Evolutionary conservation across 2,888 invertebrate genomes (phyloP), one percentile per base, ranked within the genome.

Genomic region (Drosophila barbarae): DNA sequence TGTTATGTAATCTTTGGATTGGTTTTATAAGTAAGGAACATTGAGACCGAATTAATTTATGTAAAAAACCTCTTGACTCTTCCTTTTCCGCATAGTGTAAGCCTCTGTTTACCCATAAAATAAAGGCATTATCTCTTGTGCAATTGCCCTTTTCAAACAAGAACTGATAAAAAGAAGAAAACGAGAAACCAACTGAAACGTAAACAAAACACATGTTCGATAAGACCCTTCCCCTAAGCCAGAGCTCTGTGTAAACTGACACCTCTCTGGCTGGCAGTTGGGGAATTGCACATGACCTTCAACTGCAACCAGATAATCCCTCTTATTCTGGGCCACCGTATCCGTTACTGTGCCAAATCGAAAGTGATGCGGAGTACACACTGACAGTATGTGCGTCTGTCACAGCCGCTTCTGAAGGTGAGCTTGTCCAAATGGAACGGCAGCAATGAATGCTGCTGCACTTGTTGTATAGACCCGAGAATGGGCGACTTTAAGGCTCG

Each of bases 361-460:
- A 84, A 77, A 84, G 81, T 79, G 84, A 69, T 72, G 76, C 78
- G 47, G 54, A 54, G 44, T 13, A 30, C 10, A 60, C 65, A 54
- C 55, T 18, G 21, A n/a, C 6, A 26, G 39, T 13, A 5, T 26
- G 30, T 30, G 59, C 41, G 59, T 36, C 34, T 38, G 61, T 50
- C 18, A 32, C 64, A 51, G 74, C 52, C 66, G 61, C 75, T 67
- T 63, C 56, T 54, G 75, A 77, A 84, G 84, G 84, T 70, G 82
- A 79, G 71, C 81, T 49, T 77, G 64, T 60, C 66, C 81, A 63
- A 44, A 58, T 80, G 77, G 72, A 74, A 77, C 72, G 54, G 36
- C 55, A 42, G 38, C 42, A 10, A 26, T 28, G 30, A 46, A 46
- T 46, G 46, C 46, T 23, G 63, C n/a, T 52, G 50, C 68, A 70